Evolutionary conservation across 2,113 vertebrate genomes (phyloP).

Genomic region (Protomyctophum bolini): DNA sequence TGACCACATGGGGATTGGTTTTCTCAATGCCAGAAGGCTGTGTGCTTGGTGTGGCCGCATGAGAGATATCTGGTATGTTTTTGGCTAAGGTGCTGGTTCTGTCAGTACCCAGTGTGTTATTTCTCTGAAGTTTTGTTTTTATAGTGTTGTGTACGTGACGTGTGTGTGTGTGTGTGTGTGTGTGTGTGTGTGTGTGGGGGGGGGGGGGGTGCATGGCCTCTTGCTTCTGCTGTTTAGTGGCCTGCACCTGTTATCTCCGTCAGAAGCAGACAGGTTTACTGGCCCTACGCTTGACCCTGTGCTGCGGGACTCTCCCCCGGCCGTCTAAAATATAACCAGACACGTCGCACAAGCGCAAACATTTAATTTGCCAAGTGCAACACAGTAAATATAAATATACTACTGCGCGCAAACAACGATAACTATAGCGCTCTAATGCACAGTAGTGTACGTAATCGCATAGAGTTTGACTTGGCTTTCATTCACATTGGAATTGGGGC

Average conservation of each 20-base stretch:
- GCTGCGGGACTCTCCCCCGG: conserved; percentile 23
- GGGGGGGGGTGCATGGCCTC: conserved; percentile 1
- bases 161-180: neutral
- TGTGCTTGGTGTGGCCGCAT: conserved; percentile 38
- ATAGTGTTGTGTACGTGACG: conserved; percentile 1
- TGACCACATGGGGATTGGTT: conserved; percentile 55
- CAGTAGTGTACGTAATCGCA: neutral
- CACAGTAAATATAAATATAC: too few relatives aligned
- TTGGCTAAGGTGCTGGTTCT: conserved; percentile 34
- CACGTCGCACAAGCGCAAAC: neutral
- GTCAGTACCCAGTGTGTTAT: conserved; percentile 20
- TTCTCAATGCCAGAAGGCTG: conserved; percentile 57
- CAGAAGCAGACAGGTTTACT: conserved; percentile 65
- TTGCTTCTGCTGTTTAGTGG: conserved; percentile 36
- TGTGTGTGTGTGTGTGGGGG: conserved; percentile 17
- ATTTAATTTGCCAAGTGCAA: too few relatives aligned
- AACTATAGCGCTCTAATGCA: neutral
- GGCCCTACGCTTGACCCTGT: conserved; percentile 27
- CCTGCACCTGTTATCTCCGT: conserved; percentile 66
- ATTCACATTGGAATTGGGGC: too few relatives aligned
- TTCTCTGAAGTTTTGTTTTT: conserved; percentile 54
- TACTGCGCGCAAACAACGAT: too few relatives aligned
- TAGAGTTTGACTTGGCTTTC: too few relatives aligned
- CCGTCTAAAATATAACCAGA: neutral
- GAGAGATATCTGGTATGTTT: conserved; percentile 12